A percentile compares a stretch with the other conserved stretches of the same genome.
phyloP scores from a whole-genome alignment of 2,113 vertebrate species.

The Spea multiplicata region DNA sequence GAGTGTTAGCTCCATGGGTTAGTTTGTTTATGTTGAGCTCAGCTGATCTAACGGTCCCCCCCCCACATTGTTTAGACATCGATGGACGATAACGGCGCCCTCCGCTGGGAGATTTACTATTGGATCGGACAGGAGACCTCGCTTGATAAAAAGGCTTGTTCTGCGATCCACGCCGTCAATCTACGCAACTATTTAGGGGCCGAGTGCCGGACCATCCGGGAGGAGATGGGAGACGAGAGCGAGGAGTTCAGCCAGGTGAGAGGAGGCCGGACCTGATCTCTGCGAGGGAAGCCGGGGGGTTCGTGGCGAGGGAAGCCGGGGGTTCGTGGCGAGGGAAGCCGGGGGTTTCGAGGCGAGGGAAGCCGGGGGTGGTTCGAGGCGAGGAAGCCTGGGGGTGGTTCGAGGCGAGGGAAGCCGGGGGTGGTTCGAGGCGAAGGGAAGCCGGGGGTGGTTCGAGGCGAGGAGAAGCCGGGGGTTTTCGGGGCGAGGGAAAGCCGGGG shows the following conservation, averaged over 20 bases:
- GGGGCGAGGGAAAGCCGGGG: not conserved
- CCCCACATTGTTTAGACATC: conserved; percentile 69
- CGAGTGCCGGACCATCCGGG: conserved; percentile 83
- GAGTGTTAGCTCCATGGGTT: not conserved
- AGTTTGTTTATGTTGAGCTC: too few species aligned
- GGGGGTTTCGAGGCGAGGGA: too few species aligned
- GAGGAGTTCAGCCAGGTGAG: conserved; percentile 89
- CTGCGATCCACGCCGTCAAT: conserved; percentile 94
- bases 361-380: too few species aligned
- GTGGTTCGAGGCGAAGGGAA: too few species aligned
- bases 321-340: too few species aligned
- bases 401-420: too few species aligned
- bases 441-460: too few species aligned
- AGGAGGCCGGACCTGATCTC: too few species aligned
- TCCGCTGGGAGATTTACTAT: conserved; percentile 94
- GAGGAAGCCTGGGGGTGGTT: too few species aligned
- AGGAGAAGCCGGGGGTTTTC: too few species aligned
- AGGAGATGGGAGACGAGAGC: conserved; percentile 97
- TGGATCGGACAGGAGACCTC: conserved; percentile 96
- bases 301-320: not conserved
- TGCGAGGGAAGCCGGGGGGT: not conserved
- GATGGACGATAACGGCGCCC: conserved; percentile 83
- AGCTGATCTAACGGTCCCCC: too few species aligned
- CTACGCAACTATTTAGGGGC: conserved; percentile 92
- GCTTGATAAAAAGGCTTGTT: conserved; percentile 92